Percentiles rank a stretch among this genome's conserved stretches.
Conservation (phyloP, 2,797 vertebrate species). For the Paratrypauchen microcephalus region DNA sequence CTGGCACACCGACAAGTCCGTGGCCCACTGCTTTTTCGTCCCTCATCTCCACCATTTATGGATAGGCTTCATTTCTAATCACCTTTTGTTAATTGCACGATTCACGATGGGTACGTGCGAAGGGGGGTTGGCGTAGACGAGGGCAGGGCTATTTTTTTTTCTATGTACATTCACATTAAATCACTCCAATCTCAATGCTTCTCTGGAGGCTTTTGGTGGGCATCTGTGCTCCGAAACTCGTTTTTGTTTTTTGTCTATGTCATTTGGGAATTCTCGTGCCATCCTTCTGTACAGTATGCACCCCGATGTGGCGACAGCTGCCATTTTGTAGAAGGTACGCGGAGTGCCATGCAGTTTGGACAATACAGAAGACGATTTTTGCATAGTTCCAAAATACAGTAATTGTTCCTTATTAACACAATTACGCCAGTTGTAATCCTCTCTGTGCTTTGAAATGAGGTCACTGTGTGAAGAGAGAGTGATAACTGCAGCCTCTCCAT, state of each 20-base stretch:
- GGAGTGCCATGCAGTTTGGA: conserved; percentile 19
- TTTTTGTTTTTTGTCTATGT: conserved; percentile 47
- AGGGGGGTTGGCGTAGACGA: conserved; percentile 44
- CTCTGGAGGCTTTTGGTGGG: conserved; percentile 70
- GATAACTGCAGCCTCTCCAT: conserved; percentile 21
- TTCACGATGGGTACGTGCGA: conserved; percentile 54
- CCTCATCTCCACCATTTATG: conserved; percentile 15
- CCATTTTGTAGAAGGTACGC: conserved; percentile 69
- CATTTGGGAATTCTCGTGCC: conserved; percentile 71
- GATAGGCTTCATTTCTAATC: conserved; percentile 63
- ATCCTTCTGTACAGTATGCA: conserved; percentile 47
- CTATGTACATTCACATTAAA: conserved; percentile 71
- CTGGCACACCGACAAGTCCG: conserved; percentile 27
- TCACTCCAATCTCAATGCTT: conserved; percentile 70
- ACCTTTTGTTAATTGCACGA: conserved; percentile 77
- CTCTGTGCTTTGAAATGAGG: conserved; percentile 12
- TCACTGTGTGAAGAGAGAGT: conserved; percentile 14
- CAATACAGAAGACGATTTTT: conserved; percentile 8
- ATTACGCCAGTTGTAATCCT: background rate
- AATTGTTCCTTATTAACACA: conserved; percentile 11
- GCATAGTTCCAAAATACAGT: background rate
- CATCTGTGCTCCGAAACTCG: conserved; percentile 69
- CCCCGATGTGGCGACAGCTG: conserved; percentile 67
- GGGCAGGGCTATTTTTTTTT: conserved; percentile 59
- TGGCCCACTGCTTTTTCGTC: conserved; percentile 24